Conservation (phyloP, 2,797 vertebrate species). For the Sebastes kiyomatsui region DNA sequence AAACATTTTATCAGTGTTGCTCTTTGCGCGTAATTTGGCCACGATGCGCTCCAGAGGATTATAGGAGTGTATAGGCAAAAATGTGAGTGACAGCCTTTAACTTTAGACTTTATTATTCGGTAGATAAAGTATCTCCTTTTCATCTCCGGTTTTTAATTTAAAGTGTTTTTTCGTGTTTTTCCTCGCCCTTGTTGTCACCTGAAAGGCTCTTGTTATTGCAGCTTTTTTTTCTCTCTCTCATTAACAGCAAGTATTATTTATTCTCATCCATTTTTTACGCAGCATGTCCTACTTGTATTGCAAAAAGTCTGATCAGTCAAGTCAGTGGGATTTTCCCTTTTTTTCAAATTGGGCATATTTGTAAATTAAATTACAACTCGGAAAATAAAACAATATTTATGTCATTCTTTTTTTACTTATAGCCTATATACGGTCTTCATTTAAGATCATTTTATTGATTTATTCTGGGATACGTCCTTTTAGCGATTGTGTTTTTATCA, state of each 20-base stretch:
- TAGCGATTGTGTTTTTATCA: background rate
- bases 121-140: slow-evolving; percentile 1
- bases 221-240: background rate
- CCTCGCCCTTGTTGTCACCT: background rate
- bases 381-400: background rate
- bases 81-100: slow-evolving; percentile 34
- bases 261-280: background rate
- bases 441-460: background rate
- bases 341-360: background rate
- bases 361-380: background rate
- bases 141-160: background rate
- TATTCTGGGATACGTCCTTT: background rate
- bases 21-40: slow-evolving; percentile 11
- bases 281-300: background rate
- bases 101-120: slow-evolving; percentile 14
- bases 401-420: background rate
- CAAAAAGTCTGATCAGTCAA: background rate
- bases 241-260: background rate
- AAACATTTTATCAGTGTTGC: background rate
- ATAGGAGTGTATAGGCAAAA: background rate
- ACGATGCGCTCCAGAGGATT: slow-evolving; percentile 5
- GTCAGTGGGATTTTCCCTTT: background rate
- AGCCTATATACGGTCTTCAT: background rate
- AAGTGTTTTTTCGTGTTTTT: background rate
- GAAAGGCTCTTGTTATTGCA: background rate